Percentiles rank a stretch among this genome's conserved stretches.
Conservation (phyloP, 2,113 vertebrate genomes). For the Bungarus multicinctus region DNA sequence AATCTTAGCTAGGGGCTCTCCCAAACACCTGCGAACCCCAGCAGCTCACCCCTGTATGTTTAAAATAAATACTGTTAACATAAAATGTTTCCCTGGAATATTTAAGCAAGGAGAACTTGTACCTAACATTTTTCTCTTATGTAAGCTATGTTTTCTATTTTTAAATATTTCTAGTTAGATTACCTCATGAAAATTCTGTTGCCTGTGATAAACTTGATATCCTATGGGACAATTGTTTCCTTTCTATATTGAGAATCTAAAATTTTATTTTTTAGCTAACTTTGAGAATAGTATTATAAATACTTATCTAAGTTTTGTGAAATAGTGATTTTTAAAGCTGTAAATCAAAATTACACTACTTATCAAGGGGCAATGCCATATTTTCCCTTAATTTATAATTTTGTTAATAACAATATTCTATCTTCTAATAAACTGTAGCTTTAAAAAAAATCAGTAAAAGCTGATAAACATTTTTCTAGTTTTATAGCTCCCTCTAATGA, state of each 20-base stretch:
- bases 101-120: neutral
- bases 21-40: too few relatives aligned
- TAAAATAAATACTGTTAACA: neutral
- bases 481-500: neutral
- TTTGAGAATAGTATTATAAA: neutral
- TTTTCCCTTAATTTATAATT: neutral
- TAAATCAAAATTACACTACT: neutral
- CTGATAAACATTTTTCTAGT: neutral
- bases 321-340: neutral
- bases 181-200: neutral
- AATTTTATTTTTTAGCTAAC: neutral
- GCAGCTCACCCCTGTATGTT: constrained; percentile 13
- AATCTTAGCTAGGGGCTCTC: too few relatives aligned
- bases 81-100: neutral
- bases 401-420: neutral
- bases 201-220: neutral
- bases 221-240: neutral
- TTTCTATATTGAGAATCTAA: neutral
- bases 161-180: neutral
- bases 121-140: neutral
- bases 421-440: neutral
- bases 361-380: neutral
- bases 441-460: neutral
- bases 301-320: neutral
- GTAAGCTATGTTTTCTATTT: neutral